Percentiles rank a stretch among this genome's conserved stretches.
Evolutionary conservation across 1,140 invertebrate species (phyloP).

Genomic region (Ceratosolen fusciceps): DNA sequence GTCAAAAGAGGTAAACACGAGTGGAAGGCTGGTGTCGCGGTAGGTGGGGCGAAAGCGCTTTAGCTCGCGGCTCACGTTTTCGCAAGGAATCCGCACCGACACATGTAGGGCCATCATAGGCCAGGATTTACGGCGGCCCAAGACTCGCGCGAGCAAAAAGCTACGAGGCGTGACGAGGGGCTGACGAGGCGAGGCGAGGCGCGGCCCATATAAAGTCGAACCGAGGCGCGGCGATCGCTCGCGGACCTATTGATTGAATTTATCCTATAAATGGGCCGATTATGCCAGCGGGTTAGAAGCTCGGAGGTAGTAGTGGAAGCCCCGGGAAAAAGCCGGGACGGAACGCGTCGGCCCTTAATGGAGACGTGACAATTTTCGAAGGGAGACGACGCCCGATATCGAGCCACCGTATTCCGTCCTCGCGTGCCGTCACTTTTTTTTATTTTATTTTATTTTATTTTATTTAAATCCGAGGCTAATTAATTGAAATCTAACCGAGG

Average conservation of each 20-base stretch:
- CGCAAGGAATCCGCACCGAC: constrained; percentile 65
- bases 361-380: constrained; percentile 12
- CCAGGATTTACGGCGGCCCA: constrained; percentile 63
- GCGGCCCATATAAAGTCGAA: constrained; percentile 53
- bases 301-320: background rate
- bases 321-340: background rate
- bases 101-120: constrained; percentile 68
- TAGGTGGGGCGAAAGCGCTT: constrained; percentile 30
- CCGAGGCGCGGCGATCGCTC: constrained; percentile 40
- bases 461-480: too few species aligned
- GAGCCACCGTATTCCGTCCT: background rate
- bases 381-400: too few species aligned
- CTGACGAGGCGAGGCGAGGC: background rate
- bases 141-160: constrained; percentile 44
- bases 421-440: background rate
- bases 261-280: constrained; percentile 59
- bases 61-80: constrained; percentile 63
- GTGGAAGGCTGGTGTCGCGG: background rate
- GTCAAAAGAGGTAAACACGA: constrained; percentile 58
- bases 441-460: too few species aligned
- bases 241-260: constrained; percentile 57
- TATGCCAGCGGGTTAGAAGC: constrained; percentile 44
- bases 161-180: background rate
- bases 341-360: background rate
- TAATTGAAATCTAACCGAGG: background rate